Evolutionary conservation across 2,797 vertebrate species (phyloP).

Genomic region (Chlorospingus flavigularis): DNA sequence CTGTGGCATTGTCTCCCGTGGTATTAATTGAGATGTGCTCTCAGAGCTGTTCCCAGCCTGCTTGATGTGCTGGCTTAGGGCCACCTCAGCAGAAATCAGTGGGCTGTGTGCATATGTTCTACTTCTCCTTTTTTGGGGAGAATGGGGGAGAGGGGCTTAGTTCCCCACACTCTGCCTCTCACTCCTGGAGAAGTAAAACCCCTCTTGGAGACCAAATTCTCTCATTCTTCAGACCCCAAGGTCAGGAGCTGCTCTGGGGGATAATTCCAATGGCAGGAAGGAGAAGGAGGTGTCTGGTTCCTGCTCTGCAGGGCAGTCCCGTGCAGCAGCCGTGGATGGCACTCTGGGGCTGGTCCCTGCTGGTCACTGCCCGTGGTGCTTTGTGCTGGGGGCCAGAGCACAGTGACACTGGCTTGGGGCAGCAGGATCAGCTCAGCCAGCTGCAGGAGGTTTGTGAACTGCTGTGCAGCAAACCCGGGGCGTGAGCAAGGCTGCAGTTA

Average conservation of each 20-base stretch:
- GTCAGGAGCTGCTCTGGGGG: background rate
- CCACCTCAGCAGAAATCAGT: slow-evolving; percentile 42
- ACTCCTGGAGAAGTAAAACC: background rate
- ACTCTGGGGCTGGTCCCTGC: background rate
- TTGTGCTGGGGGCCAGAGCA: background rate
- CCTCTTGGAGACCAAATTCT: background rate
- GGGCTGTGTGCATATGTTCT: slow-evolving; percentile 51
- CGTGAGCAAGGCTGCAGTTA: background rate
- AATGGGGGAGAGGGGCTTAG: background rate
- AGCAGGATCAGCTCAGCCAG: background rate
- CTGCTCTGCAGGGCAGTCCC: background rate
- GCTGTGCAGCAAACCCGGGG: background rate
- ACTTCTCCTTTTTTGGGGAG: background rate
- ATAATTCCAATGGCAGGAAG: fast-evolving
- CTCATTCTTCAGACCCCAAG: background rate
- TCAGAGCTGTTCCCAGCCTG: background rate
- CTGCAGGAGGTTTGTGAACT: background rate
- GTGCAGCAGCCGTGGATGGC: background rate
- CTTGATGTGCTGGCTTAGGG: slow-evolving; percentile 29
- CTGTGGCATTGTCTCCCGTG: background rate
- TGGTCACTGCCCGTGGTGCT: background rate
- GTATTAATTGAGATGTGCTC: background rate
- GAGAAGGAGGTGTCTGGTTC: background rate
- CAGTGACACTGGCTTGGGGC: background rate
- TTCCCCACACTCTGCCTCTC: background rate